Percentiles rank a stretch among this genome's conserved stretches.
phyloP scores from a whole-genome alignment of 2,797 vertebrate genomes.

The Gymnopithys bicolor region DNA sequence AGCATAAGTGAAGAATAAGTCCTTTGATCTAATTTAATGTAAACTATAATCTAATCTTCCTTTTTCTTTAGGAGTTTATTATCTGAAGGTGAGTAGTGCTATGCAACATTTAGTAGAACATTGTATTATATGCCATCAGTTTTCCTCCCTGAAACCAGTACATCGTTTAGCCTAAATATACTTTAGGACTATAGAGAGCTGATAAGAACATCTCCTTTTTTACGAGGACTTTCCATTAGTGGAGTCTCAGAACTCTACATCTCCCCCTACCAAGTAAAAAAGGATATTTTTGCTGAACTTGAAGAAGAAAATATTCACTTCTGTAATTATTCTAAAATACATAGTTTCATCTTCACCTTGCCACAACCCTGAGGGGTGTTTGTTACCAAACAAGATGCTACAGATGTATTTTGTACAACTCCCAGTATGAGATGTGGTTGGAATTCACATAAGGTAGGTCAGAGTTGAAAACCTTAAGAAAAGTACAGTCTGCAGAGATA shows the following conservation, averaged over 20 bases:
- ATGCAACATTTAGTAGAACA: neutral
- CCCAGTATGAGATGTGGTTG: neutral
- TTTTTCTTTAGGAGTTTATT: constrained; percentile 38
- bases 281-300: neutral
- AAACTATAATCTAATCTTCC: neutral
- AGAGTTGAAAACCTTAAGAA: neutral
- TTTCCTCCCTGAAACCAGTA: neutral
- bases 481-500: neutral
- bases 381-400: neutral
- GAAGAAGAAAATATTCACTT: neutral
- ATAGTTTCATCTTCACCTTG: neutral
- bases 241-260: neutral
- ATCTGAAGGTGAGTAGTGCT: neutral
- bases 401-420: neutral
- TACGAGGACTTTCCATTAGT: neutral
- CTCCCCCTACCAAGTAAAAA: neutral
- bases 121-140: neutral
- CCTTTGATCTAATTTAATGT: neutral
- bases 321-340: no score
- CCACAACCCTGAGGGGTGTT: neutral
- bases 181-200: neutral
- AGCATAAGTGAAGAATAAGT: neutral
- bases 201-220: neutral
- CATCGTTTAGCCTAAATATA: neutral
- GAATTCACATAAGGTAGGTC: neutral